These are phyloP conservation scores for Cololabis saira DNA, from an alignment of 2,113 vertebrate species.

Conservation along the genomic window DNA sequence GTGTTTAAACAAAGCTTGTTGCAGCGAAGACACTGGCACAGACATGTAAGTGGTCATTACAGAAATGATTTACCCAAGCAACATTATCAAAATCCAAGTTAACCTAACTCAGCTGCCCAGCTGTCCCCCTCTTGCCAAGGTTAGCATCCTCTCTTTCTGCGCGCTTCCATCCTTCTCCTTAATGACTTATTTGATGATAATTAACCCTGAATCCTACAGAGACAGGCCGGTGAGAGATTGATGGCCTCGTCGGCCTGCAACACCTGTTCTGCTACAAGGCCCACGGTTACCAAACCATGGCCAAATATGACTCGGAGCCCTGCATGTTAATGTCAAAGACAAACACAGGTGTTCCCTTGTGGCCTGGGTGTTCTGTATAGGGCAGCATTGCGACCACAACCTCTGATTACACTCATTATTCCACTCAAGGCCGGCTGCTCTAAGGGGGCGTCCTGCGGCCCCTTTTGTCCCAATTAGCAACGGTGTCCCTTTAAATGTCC, in stretches of 20 bases:
- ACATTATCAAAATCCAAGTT: constrained; percentile 55
- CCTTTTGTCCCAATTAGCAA: constrained; percentile 71
- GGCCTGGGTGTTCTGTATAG: constrained; percentile 63
- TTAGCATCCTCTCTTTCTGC: constrained; percentile 70
- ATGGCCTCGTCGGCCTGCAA: constrained; percentile 76
- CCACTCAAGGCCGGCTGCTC: constrained; percentile 51
- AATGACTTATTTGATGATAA: constrained; percentile 84
- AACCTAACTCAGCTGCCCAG: constrained; percentile 50
- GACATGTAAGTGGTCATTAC: background rate
- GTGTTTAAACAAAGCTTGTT: constrained; percentile 1
- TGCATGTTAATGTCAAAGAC: constrained; percentile 78
- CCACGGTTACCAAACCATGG: constrained; percentile 72
- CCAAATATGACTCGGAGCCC: constrained; percentile 77
- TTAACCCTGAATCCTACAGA: constrained; percentile 83
- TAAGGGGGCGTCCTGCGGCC: constrained; percentile 40
- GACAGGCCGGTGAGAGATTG: constrained; percentile 79
- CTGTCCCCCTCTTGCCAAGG: constrained; percentile 69
- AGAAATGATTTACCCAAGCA: constrained; percentile 37
- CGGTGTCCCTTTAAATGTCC: constrained; percentile 56
- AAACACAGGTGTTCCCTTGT: constrained; percentile 76
- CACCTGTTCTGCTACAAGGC: constrained; percentile 79
- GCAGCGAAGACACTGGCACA: background rate
- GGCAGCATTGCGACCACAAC: constrained; percentile 70
- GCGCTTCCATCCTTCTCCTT: constrained; percentile 75
- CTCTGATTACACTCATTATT: constrained; percentile 76